Evolutionary conservation across 2,888 invertebrate genomes (phyloP).

Genomic region (Sclerodermus sp.): DNA sequence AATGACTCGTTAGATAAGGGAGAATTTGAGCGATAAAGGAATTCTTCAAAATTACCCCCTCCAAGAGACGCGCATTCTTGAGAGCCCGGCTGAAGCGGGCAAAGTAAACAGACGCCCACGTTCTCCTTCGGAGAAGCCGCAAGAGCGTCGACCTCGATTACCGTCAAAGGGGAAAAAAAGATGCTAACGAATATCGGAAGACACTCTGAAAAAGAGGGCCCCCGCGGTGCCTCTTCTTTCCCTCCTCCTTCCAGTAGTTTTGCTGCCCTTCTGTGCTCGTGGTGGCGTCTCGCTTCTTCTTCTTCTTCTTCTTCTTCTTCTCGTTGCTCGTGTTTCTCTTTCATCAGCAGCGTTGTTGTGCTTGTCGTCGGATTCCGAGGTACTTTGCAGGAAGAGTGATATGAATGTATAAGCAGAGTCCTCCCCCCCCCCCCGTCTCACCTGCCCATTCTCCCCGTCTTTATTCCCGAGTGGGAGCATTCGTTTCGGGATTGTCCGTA

Average conservation of each 20-base stretch:
- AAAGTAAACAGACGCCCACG: not conserved
- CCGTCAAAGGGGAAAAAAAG: not conserved
- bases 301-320: no score
- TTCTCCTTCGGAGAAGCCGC: not conserved
- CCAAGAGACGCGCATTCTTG: not conserved
- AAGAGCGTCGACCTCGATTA: not conserved
- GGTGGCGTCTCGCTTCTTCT: no score
- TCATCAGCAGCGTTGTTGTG: constrained; percentile 22
- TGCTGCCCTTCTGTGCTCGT: no score
- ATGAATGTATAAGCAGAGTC: constrained; percentile 38
- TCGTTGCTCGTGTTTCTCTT: not conserved
- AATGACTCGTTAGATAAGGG: not conserved
- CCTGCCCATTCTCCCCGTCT: no score
- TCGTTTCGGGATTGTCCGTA: no score
- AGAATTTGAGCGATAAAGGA: not conserved
- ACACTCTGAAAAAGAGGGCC: not conserved
- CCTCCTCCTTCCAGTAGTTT: not conserved
- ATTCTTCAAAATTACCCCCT: not conserved
- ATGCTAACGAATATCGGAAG: not conserved
- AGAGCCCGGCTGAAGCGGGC: constrained; percentile 5
- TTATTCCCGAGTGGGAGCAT: no score
- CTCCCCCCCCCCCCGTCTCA: no score
- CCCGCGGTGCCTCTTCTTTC: not conserved
- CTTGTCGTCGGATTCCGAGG: constrained; percentile 23
- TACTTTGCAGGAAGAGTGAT: constrained; percentile 9